phyloP scores from a whole-genome alignment of 2,888 invertebrate genomes.

The Crepidodera aurea region DNA sequence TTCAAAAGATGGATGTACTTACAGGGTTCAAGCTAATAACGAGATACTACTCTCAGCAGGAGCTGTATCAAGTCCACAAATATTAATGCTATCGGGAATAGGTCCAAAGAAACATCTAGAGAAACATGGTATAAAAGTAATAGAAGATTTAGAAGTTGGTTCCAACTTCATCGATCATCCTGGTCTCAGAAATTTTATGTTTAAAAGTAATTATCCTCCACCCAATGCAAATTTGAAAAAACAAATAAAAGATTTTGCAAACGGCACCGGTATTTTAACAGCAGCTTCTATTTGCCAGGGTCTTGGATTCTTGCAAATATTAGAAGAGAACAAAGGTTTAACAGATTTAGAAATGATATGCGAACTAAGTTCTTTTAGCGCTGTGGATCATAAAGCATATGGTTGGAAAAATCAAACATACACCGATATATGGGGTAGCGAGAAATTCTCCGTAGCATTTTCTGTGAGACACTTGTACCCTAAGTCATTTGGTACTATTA shows the following conservation, averaged over 20 bases:
- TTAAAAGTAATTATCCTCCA: conserved; percentile 13
- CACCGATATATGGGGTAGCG: no score
- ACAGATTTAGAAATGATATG: no score
- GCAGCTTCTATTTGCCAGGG: conserved; percentile 18
- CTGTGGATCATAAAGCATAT: no score
- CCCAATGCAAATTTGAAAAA: conserved; percentile 4
- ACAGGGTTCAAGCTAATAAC: conserved; percentile 67
- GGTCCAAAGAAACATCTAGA: conserved; percentile 72
- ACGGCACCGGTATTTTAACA: conserved; percentile 12
- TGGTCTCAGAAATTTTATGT: conserved; percentile 12
- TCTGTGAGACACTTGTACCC: no score
- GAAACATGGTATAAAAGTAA: conserved; percentile 67
- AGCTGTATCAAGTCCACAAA: conserved; percentile 83
- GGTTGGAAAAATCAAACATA: no score
- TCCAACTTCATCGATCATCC: conserved; percentile 81
- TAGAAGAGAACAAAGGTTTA: no score
- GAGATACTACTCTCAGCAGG: conserved; percentile 85
- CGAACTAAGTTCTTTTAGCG: no score
- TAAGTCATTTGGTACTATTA: no score
- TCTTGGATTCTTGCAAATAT: no score
- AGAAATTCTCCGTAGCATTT: no score
- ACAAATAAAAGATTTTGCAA: conserved; percentile 15
- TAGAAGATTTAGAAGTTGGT: conserved; percentile 78
- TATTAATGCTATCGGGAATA: conserved; percentile 85
- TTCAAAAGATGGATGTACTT: conserved; percentile 43